Base-by-base conservation (phyloP, 2,113 vertebrate genomes). In the Aspidoscelis tigris region DNA sequence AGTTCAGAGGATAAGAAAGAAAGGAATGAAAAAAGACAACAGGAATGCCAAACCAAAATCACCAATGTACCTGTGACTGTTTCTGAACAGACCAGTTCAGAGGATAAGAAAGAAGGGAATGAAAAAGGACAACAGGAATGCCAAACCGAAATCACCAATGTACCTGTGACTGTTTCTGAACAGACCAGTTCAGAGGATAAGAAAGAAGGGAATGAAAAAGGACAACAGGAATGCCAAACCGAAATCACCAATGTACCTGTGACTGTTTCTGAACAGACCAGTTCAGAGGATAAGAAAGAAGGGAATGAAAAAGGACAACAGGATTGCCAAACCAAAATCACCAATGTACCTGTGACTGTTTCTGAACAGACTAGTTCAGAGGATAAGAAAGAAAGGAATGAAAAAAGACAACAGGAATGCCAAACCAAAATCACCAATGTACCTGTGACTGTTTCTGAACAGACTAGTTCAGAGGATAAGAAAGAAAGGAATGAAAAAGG, bases 391-490 rank as follows among this genome's bases (percentile, higher is more conserved):
- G 89, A 69, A 72, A 73, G 50, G 4, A 55, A 80, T 24, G 16
- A 3, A 66, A 2, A 41, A 16, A 86, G 69, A 3, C 83, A 61
- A 53, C 75, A 81, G 83, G 88, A 92, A 81, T 76, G 70, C 53
- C 82, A 76, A 9, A 24, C 53, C 0, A 53, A 0, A 0, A 20
- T 6, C 33, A 33, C 33, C 33, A 33, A 33, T 33, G 33, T 33
- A 33, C 33, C 65, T 14, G 55, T 64, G 53, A 5, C 39, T 65
- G 66, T 12, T 2, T 83, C 78, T 53, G 74, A 70, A 3, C 78
- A 72, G 39, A 2, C 44, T 66, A 47, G 0, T 11, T 86, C 21
- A 1, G 24, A 22, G 73, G 9, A 0, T 6, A 61, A 82, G 16
- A 3, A 68, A n/a, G 89, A 69, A 72, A 73, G 50, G 4, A 55